Conservation (phyloP, 2,113 vertebrate species). For the Globicephala melas region DNA sequence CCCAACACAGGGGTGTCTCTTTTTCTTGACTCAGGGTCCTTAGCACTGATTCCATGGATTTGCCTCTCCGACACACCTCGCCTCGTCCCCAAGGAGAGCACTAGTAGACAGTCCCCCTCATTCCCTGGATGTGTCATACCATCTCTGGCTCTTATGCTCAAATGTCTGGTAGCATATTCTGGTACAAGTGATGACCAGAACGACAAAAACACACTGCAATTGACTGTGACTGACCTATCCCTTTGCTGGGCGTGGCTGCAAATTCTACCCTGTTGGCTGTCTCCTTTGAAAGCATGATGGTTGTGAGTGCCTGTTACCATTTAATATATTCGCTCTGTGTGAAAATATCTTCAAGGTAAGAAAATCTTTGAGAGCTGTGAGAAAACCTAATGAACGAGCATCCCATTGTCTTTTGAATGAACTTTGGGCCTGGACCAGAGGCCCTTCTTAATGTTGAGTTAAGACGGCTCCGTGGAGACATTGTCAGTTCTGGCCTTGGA, state of each 20-base stretch:
- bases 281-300: neutral
- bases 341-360: neutral
- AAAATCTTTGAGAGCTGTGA: neutral
- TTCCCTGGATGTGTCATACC: neutral
- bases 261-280: neutral
- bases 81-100: neutral
- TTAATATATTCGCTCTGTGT: neutral
- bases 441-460: neutral
- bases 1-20: neutral
- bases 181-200: neutral
- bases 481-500: neutral
- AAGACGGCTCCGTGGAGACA: neutral
- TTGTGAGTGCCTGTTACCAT: neutral
- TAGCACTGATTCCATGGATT: neutral
- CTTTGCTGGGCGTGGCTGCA: neutral
- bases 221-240: neutral
- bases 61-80: neutral
- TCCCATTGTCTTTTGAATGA: neutral
- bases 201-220: neutral
- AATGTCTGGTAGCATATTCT: neutral
- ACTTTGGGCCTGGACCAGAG: neutral
- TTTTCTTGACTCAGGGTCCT: neutral
- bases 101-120: neutral
- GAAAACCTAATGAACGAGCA: neutral
- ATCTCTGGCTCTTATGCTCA: neutral